Conservation (phyloP, 1,140 invertebrate species). For the Scylla paramamosain region DNA sequence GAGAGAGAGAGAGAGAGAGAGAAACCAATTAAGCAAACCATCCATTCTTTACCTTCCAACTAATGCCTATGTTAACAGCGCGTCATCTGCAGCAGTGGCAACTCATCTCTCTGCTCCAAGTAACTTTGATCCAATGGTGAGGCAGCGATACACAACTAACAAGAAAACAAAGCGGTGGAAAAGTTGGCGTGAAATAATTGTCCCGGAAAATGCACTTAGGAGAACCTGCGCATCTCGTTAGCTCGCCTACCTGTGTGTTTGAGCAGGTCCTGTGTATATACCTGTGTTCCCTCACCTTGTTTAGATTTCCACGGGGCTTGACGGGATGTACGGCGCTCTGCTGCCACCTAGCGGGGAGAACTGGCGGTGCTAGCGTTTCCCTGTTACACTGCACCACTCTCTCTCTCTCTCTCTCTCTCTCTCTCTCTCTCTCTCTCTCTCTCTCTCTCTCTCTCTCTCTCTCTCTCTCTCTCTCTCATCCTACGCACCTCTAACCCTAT, state of each 20-base stretch:
- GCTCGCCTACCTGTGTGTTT: background rate
- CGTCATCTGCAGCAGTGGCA: background rate
- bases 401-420: constrained; percentile 29
- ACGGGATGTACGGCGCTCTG: background rate
- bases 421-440: constrained; percentile 29
- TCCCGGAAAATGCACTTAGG: background rate
- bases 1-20: constrained; percentile 6
- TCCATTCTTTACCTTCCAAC: constrained; percentile 1
- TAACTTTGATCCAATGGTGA: no score
- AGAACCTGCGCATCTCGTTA: no score
- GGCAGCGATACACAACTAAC: background rate
- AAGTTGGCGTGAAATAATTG: background rate
- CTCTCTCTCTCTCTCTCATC: background rate
- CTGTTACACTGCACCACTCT: background rate
- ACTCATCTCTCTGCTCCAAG: background rate
- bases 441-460: background rate
- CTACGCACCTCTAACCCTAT: background rate
- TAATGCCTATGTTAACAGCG: background rate
- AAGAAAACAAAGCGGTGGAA: background rate
- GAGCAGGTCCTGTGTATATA: background rate
- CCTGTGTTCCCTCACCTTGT: background rate
- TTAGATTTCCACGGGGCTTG: background rate
- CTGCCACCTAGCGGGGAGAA: no score
- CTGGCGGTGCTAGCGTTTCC: no score
- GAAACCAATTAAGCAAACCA: background rate